phyloP scores from a whole-genome alignment of 2,888 invertebrate genomes.

The Troides helena region DNA sequence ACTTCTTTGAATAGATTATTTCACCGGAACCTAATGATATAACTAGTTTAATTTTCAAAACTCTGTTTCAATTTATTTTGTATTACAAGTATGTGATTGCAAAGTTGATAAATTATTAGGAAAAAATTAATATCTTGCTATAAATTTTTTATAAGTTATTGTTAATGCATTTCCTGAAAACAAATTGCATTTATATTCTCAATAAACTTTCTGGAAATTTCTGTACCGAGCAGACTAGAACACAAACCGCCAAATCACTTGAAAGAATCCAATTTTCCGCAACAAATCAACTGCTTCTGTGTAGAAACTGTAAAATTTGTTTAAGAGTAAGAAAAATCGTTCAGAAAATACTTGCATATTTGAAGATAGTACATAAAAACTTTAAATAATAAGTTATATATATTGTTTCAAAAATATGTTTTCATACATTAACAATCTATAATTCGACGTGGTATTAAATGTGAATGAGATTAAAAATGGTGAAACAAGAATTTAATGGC shows the following conservation, averaged over 20 bases:
- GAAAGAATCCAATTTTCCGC: constrained; percentile 20
- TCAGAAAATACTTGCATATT: background rate
- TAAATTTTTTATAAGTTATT: background rate
- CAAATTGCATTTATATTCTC: background rate
- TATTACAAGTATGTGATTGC: no score
- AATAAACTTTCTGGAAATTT: constrained; percentile 5
- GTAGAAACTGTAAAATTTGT: constrained; percentile 10
- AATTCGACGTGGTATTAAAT: no score
- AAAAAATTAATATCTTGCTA: background rate
- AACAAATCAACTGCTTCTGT: constrained; percentile 7
- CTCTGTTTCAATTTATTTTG: no score
- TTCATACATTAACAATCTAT: no score
- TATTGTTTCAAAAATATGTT: no score
- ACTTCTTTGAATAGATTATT: no score
- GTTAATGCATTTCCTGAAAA: background rate
- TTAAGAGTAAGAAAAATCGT: background rate
- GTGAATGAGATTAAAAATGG: no score
- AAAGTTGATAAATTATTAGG: no score
- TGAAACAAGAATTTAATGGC: no score
- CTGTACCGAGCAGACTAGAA: constrained; percentile 9
- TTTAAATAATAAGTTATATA: no score
- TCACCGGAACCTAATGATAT: no score
- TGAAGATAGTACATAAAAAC: background rate
- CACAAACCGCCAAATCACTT: constrained; percentile 16
- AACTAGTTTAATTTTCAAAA: no score